phyloP scores from a whole-genome alignment of 2,113 vertebrate genomes.

The Peromyscus leucopus region DNA sequence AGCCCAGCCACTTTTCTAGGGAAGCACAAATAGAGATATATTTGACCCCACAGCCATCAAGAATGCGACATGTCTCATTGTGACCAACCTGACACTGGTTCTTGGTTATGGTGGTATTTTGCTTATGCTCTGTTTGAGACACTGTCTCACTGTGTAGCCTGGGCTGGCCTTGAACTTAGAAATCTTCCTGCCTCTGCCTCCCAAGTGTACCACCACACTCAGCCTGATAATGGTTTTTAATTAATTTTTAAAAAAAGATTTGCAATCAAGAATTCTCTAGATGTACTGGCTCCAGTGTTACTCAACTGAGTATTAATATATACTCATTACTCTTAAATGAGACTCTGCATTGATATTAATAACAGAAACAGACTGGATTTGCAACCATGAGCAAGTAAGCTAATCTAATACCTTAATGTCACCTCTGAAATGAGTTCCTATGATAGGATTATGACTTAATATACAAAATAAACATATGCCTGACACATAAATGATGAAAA shows the following conservation, averaged over 20 bases:
- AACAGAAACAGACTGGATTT: neutral
- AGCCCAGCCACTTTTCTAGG: neutral
- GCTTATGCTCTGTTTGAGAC: neutral
- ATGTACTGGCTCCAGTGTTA: neutral
- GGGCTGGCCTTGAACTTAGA: neutral
- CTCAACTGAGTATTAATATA: neutral
- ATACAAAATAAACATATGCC: neutral
- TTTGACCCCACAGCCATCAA: neutral
- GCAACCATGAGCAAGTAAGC: constrained; percentile 10
- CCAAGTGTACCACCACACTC: neutral
- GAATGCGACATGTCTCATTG: neutral
- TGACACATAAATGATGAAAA: neutral
- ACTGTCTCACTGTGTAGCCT: neutral
- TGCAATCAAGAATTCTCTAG: neutral
- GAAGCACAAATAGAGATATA: neutral
- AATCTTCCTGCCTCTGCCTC: neutral
- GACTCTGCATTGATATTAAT: neutral
- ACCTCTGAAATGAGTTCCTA: neutral
- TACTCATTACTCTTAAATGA: neutral
- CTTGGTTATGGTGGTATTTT: neutral
- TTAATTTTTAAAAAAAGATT: neutral
- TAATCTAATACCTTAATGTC: neutral
- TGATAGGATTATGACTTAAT: neutral
- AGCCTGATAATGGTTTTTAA: neutral
- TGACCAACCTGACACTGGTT: neutral